Conservation (phyloP, 2,888 invertebrate species). For the Phengaris arion region DNA sequence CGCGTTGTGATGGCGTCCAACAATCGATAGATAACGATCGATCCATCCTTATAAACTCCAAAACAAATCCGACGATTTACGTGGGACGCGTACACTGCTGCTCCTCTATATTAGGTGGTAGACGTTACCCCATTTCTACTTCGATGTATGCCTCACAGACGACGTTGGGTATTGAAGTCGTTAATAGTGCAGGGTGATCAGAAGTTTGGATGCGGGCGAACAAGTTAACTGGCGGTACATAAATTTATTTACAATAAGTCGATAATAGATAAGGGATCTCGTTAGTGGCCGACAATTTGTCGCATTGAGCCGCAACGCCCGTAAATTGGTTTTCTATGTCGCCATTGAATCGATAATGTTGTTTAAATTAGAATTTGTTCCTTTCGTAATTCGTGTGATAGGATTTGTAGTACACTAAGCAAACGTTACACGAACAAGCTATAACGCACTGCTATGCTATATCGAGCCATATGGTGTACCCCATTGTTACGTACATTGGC, state of each 20-base stretch:
- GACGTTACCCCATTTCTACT: background rate
- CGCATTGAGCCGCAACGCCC: slow-evolving; percentile 42
- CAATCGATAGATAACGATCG: slow-evolving; percentile 47
- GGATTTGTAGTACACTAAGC: background rate
- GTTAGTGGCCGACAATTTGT: slow-evolving; percentile 46
- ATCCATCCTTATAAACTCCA: slow-evolving; percentile 36
- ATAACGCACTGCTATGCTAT: background rate
- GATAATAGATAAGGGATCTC: slow-evolving; percentile 45
- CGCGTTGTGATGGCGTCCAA: slow-evolving; percentile 45
- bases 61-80: slow-evolving; percentile 30
- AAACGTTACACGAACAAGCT: background rate
- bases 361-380: slow-evolving; percentile 27
- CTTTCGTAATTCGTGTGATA: slow-evolving; percentile 20
- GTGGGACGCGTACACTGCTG: slow-evolving; percentile 32
- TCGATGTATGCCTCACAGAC: slow-evolving; percentile 34
- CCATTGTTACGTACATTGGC: slow-evolving; percentile 3
- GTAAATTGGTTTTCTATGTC: slow-evolving; percentile 42
- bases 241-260: slow-evolving; percentile 47
- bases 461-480: too few species aligned
- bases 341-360: slow-evolving; percentile 29
- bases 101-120: background rate
- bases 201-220: slow-evolving; percentile 45
- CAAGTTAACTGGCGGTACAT: slow-evolving; percentile 43
- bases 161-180: slow-evolving; percentile 3
- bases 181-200: slow-evolving; percentile 32